Evolutionary conservation across 2,797 vertebrate species (phyloP).

Genomic region (Falco berigora): DNA sequence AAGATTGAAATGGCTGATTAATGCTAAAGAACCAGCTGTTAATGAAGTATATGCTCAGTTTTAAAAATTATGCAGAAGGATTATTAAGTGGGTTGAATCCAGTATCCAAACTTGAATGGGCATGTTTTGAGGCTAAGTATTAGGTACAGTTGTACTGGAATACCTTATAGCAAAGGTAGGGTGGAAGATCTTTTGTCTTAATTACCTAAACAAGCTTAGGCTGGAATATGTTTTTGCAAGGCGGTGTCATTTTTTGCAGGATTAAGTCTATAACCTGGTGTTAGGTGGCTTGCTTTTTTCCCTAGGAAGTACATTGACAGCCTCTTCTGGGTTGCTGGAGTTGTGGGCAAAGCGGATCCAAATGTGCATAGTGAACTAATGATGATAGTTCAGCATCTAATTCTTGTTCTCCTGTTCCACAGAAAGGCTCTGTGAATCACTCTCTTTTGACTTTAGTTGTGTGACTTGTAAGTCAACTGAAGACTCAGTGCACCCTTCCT

Average conservation of each 20-base stretch:
- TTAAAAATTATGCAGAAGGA: slow-evolving; percentile 24
- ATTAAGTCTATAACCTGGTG: background rate
- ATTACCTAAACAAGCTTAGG: slow-evolving; percentile 57
- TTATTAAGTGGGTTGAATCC: slow-evolving; percentile 6
- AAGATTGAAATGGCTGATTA: slow-evolving; percentile 5
- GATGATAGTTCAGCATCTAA: background rate
- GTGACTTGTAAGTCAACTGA: background rate
- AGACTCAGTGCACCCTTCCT: background rate
- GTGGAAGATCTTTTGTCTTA: slow-evolving; percentile 43
- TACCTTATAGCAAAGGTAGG: slow-evolving; percentile 44
- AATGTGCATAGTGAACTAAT: background rate
- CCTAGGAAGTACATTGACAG: background rate
- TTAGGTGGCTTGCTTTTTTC: background rate
- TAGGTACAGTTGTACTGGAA: background rate
- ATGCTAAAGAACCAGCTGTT: background rate
- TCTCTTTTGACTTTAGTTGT: background rate
- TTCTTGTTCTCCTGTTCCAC: background rate
- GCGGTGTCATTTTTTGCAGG: background rate
- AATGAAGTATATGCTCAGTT: slow-evolving; percentile 14
- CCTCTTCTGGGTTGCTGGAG: background rate
- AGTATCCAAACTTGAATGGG: slow-evolving; percentile 37
- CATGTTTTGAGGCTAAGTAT: slow-evolving; percentile 50
- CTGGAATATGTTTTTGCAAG: slow-evolving; percentile 41
- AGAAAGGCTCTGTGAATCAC: background rate
- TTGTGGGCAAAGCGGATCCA: background rate